These are phyloP conservation scores for Sparus aurata DNA, from an alignment of 2,797 vertebrate species.

Conservation along the genomic window DNA sequence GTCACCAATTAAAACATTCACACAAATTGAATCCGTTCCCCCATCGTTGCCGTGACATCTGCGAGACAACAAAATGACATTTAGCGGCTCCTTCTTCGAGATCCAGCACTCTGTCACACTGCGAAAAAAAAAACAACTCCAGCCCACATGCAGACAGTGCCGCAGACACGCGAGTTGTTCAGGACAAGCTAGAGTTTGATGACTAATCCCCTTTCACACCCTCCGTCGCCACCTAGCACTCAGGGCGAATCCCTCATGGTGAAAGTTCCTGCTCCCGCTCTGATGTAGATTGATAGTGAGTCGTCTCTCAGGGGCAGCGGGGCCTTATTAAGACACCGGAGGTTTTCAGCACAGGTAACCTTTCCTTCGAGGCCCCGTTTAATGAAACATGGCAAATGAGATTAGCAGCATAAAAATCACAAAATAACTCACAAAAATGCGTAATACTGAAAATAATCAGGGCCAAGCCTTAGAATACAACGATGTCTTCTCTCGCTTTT, in stretches of 20 bases:
- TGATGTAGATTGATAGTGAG: conserved; percentile 36
- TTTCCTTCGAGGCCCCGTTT: background rate
- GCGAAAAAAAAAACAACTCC: conserved; percentile 56
- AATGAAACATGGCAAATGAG: conserved; percentile 2
- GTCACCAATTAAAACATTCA: conserved; percentile 68
- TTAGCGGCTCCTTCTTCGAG: conserved; percentile 72
- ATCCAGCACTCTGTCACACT: conserved; percentile 73
- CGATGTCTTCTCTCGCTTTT: background rate
- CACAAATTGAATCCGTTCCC: conserved; percentile 69
- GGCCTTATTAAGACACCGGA: conserved; percentile 4
- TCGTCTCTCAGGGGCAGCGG: background rate
- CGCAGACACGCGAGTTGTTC: conserved; percentile 60
- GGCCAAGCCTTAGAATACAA: background rate
- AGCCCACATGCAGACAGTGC: conserved; percentile 74
- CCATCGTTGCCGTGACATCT: conserved; percentile 77
- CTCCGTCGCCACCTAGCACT: conserved; percentile 32
- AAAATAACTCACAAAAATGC: background rate
- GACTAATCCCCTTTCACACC: conserved; percentile 72
- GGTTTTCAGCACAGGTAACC: conserved; percentile 18
- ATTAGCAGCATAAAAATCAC: conserved; percentile 4
- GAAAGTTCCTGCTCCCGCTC: conserved; percentile 44
- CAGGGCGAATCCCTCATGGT: conserved; percentile 37
- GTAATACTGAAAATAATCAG: background rate
- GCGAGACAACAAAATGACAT: conserved; percentile 81
- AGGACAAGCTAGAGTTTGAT: conserved; percentile 64